These are phyloP conservation scores for Solenopsis fugax DNA, from an alignment of 1,140 invertebrate genomes.

Conservation along the genomic window DNA sequence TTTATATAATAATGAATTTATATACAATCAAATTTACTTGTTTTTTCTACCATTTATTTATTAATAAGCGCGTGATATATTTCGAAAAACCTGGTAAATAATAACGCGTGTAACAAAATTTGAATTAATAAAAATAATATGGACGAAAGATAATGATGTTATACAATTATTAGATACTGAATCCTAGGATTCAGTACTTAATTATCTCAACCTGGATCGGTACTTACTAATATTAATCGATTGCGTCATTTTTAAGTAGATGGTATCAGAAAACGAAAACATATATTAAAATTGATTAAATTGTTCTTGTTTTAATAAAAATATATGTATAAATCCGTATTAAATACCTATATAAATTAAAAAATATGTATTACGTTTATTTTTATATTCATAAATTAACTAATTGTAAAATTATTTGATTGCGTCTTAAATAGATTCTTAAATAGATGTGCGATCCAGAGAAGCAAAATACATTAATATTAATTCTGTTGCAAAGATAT, in stretches of 20 bases:
- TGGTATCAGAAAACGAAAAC: too few relatives aligned
- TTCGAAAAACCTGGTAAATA: background rate
- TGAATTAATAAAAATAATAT: conserved; percentile 50
- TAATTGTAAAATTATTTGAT: background rate
- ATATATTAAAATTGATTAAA: too few relatives aligned
- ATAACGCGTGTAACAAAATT: conserved; percentile 16
- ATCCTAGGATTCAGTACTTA: too few relatives aligned
- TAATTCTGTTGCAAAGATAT: background rate
- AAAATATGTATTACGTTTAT: too few relatives aligned
- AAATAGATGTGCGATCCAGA: background rate
- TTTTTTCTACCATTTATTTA: background rate
- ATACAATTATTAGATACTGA: too few relatives aligned
- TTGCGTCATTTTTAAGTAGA: too few relatives aligned
- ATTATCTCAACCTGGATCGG: too few relatives aligned
- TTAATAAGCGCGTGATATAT: background rate
- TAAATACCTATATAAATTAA: too few relatives aligned
- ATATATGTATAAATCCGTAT: too few relatives aligned
- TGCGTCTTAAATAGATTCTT: background rate
- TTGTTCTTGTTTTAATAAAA: too few relatives aligned
- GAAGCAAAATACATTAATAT: background rate
- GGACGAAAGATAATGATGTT: background rate
- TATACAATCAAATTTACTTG: background rate
- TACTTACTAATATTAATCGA: too few relatives aligned
- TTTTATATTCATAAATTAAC: too few relatives aligned
- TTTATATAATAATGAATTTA: conserved; percentile 25